Base-by-base conservation (phyloP, 2,113 vertebrate species). In the Pomatorhinus ruficollis region DNA sequence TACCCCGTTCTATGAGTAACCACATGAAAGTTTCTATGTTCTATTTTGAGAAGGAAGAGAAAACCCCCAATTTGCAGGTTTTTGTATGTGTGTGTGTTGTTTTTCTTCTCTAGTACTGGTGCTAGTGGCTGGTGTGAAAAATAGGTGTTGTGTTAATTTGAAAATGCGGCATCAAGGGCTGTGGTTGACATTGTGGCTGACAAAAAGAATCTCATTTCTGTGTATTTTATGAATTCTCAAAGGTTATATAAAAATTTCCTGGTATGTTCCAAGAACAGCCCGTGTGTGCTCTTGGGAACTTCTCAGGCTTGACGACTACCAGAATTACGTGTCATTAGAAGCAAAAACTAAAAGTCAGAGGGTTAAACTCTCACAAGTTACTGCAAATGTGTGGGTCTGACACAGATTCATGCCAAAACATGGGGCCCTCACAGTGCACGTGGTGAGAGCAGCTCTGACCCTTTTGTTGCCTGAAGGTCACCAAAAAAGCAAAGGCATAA, bases 41-140 rank as follows among this genome's bases (percentile, higher is more conserved):
- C 90, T 96, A 87, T 97, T 96, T 93, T 89, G 75, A 93, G 93
- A 82, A 79, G 69, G 53, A 71, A n/a, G 44, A 91, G 69, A 83
- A 93, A 94, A 49, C 8, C 86, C 57, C 86, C 71, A 40, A 3
- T 68, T 59, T 95, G n/a, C 75, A 91, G 45, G 76, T 18, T 94
- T 87, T 30, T 71, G 50, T 61, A 10, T 30, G 27, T 75, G 18
- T 31, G 23, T 80, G 24, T 31, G 28, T 28, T 84, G 33, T 42
- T 93, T 91, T 86, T 76, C 61, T 92, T 49, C 45, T 61, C 57
- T 82, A 27, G 27, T 50, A 27, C 23, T 37, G 40, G 24, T 79
- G 72, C 37, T 69, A 60, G 37, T 66, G 23, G 75, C 44, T 72
- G 61, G 89, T 91, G 92, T 91, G 93, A 95, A 87, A 94, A 93